phyloP scores from a whole-genome alignment of 2,113 vertebrate species.

The Anguilla japonica region DNA sequence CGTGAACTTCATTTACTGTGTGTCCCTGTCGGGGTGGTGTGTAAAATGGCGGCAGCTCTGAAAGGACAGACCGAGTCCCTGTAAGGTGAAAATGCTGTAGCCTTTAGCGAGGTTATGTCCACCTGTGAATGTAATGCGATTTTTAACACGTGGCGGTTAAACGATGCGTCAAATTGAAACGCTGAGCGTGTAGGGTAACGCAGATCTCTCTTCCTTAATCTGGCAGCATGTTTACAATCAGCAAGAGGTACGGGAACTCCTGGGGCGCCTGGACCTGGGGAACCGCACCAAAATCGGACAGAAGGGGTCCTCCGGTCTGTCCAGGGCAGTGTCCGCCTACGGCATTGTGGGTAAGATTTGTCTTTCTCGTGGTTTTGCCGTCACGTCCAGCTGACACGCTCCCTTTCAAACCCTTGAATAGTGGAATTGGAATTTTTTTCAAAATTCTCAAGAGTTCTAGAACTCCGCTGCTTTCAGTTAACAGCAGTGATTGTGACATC shows the following conservation, averaged over 20 bases:
- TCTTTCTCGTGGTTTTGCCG: not conserved
- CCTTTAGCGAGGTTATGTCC: not conserved
- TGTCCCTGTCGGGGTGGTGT: not conserved
- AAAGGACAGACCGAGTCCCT: not conserved
- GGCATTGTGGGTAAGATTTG: constrained; percentile 87
- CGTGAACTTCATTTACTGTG: not conserved
- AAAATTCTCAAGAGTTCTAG: too few species aligned
- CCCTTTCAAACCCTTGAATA: too few species aligned
- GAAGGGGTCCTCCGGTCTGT: constrained; percentile 89
- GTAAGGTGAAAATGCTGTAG: not conserved
- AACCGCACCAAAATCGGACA: constrained; percentile 92
- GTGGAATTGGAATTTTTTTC: too few species aligned
- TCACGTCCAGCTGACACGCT: not conserved
- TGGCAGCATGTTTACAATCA: constrained; percentile 90
- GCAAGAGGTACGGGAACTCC: constrained; percentile 87
- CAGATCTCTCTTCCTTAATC: not conserved
- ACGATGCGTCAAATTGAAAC: not conserved
- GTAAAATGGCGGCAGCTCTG: not conserved
- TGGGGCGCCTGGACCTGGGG: constrained; percentile 90
- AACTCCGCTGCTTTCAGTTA: too few species aligned
- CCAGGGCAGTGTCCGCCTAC: constrained; percentile 83
- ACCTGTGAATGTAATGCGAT: too few species aligned
- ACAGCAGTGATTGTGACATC: too few species aligned
- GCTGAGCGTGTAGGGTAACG: not conserved
- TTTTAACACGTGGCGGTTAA: not conserved